phyloP scores from a whole-genome alignment of 1,140 invertebrate genomes.

The Drosophila aff. region DNA sequence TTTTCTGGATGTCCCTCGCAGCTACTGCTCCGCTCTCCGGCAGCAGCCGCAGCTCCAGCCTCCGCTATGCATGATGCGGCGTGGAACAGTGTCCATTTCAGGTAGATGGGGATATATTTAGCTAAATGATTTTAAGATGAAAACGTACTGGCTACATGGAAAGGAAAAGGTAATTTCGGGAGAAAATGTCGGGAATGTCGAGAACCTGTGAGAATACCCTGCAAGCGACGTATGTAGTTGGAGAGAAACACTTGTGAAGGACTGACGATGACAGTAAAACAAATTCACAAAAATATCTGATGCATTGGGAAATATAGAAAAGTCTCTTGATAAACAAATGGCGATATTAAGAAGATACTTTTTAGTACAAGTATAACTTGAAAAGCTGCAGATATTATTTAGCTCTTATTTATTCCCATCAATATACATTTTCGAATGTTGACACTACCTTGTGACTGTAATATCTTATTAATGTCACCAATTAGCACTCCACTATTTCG shows the following conservation, averaged over 20 bases:
- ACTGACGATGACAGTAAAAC: no score
- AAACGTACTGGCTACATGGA: not conserved
- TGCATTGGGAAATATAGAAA: no score
- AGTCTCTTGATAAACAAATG: no score
- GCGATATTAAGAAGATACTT: no score
- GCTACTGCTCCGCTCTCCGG: conserved; percentile 1
- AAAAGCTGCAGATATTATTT: no score
- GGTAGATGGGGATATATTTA: not conserved
- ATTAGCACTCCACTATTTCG: not conserved
- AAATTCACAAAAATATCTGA: no score
- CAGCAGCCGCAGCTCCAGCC: not conserved
- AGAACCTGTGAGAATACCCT: no score
- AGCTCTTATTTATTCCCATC: not conserved
- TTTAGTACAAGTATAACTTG: no score
- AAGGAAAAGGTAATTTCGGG: not conserved
- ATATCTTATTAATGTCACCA: not conserved
- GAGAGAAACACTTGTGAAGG: no score
- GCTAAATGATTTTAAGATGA: no score
- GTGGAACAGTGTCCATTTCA: not conserved
- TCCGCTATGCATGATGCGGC: conserved; percentile 21
- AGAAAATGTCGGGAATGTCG: no score
- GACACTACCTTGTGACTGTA: not conserved
- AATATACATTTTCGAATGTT: not conserved
- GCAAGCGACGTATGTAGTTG: no score
- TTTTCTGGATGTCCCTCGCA: conserved; percentile 11